Conservation (phyloP, 2,888 invertebrate genomes). For the Noctua pronuba region DNA sequence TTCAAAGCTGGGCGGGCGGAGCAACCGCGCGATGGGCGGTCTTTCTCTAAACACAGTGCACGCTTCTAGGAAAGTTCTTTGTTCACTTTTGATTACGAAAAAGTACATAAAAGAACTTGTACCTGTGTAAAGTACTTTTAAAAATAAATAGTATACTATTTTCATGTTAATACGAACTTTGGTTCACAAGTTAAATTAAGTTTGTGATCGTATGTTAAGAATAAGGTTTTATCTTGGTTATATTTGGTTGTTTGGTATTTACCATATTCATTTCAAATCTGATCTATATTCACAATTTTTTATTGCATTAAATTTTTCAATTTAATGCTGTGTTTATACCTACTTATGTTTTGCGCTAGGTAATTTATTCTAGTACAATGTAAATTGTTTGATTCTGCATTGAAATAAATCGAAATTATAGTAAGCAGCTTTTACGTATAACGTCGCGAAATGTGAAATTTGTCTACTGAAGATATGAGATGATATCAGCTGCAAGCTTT, state of each 20-base stretch:
- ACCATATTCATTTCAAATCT: background rate
- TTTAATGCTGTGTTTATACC: background rate
- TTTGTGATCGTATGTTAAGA: conserved; percentile 5
- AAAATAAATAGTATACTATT: conserved; percentile 12
- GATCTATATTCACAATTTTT: too few relatives aligned
- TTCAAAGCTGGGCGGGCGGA: conserved; percentile 74
- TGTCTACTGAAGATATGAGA: conserved; percentile 24
- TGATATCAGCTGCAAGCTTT: conserved; percentile 25
- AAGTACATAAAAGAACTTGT: conserved; percentile 48
- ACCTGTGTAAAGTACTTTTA: conserved; percentile 10
- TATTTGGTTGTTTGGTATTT: background rate
- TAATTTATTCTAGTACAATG: background rate
- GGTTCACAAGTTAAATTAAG: background rate
- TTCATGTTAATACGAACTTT: background rate
- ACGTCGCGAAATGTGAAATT: conserved; percentile 1
- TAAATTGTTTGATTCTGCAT: background rate
- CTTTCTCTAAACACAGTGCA: conserved; percentile 60
- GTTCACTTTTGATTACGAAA: conserved; percentile 61
- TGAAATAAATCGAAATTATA: background rate
- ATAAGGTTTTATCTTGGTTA: background rate
- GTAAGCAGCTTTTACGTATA: background rate
- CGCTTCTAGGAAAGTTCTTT: conserved; percentile 60
- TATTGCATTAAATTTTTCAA: background rate
- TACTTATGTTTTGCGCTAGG: background rate
- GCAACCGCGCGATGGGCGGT: conserved; percentile 67